Conservation (phyloP, 35 echinoderm and acorn worm genomes). For the Lytechinus pictus region DNA sequence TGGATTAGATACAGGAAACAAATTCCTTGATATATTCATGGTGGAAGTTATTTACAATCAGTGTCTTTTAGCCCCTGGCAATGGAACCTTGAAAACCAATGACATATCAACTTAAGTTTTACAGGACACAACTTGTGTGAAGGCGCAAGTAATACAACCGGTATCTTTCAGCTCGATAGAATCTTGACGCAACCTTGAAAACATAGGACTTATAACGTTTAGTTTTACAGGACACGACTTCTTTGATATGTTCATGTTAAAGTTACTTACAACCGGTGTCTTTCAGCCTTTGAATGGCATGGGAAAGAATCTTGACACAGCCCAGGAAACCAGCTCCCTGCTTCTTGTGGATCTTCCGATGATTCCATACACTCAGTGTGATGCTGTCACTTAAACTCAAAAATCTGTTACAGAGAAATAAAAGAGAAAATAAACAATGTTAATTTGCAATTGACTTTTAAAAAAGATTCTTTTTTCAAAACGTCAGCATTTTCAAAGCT, state of each 20-base stretch:
- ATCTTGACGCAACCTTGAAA: slow-evolving; percentile 91
- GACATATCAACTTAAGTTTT: not conserved
- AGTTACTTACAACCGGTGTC: slow-evolving; percentile 96
- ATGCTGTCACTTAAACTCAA: slow-evolving; percentile 90
- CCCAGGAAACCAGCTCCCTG: slow-evolving; percentile 97
- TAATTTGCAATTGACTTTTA: not conserved
- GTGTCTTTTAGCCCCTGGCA: slow-evolving; percentile 92
- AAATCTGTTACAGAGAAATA: slow-evolving; percentile 65
- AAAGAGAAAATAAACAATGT: not conserved
- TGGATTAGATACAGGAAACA: not conserved
- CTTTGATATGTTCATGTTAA: not conserved
- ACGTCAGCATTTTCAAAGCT: not conserved
- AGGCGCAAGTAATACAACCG: slow-evolving; percentile 59
- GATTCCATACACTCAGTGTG: slow-evolving; percentile 96
- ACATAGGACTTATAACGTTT: not conserved
- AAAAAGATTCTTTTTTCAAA: not conserved
- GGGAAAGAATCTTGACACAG: slow-evolving; percentile 88
- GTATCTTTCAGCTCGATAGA: slow-evolving; percentile 85
- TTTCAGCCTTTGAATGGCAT: slow-evolving; percentile 98
- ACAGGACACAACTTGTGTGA: too few relatives aligned
- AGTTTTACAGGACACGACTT: not conserved
- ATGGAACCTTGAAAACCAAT: slow-evolving; percentile 88
- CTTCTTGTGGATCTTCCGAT: slow-evolving; percentile 99
- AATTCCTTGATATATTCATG: not conserved
- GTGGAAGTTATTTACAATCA: slow-evolving; percentile 71